A percentile compares a stretch with the other conserved stretches of the same genome.
Conservation (phyloP, 2,113 vertebrate genomes). For the Otus sunia region DNA sequence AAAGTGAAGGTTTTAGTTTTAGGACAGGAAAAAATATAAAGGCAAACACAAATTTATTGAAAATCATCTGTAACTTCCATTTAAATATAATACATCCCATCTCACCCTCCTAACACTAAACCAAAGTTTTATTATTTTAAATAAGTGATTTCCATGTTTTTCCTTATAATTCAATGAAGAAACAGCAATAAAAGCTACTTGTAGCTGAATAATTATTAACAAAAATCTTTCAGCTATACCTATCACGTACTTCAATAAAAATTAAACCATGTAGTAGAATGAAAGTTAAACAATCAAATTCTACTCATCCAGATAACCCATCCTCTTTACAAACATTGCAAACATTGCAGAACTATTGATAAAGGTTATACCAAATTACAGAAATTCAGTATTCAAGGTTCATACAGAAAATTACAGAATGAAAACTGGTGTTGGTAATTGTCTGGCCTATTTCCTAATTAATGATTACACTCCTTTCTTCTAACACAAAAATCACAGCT, state of each 20-base stretch:
- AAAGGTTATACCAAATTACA: neutral
- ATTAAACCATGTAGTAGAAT: neutral
- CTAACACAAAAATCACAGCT: neutral
- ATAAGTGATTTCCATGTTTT: neutral
- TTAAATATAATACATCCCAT: neutral
- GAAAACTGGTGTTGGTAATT: neutral
- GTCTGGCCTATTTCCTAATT: neutral
- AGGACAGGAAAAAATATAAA: neutral
- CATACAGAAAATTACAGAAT: neutral
- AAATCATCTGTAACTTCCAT: neutral
- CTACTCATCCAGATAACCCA: neutral
- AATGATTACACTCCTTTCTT: neutral
- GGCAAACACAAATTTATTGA: neutral
- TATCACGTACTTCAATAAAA: neutral
- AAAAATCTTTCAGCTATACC: neutral
- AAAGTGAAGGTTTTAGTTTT: neutral
- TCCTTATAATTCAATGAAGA: neutral
- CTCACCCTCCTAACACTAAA: neutral
- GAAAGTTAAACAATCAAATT: neutral
- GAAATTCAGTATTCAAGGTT: neutral
- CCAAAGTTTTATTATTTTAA: neutral
- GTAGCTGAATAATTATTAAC: neutral
- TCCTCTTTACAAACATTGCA: neutral
- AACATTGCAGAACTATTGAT: neutral
- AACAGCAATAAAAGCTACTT: neutral